A percentile compares a stretch with the other conserved stretches of the same genome.
Evolutionary conservation across 2,888 invertebrate species (phyloP).

Genomic region (Gymnoscelis rufifasciata): DNA sequence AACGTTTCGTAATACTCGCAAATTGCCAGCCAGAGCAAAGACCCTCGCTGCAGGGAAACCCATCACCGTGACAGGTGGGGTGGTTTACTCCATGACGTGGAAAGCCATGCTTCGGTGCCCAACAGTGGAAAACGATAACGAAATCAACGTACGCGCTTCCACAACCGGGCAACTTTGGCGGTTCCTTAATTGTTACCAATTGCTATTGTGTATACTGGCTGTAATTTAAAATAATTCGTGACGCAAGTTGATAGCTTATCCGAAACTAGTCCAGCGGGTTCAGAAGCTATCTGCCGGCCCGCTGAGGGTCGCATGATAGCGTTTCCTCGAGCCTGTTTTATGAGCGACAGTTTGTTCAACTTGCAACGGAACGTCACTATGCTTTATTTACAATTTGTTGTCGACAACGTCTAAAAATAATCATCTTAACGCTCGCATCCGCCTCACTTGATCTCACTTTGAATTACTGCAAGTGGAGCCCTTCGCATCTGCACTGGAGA

Average conservation of each 20-base stretch:
- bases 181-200: constrained; percentile 7
- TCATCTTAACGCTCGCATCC: constrained; percentile 46
- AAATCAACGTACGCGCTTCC: constrained; percentile 39
- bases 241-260: constrained; percentile 72
- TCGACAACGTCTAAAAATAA: constrained; percentile 48
- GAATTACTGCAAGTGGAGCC: constrained; percentile 36
- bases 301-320: constrained; percentile 43
- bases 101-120: constrained; percentile 64
- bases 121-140: constrained; percentile 56
- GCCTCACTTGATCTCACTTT: constrained; percentile 41
- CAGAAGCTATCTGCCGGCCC: constrained; percentile 47
- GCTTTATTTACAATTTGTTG: constrained; percentile 58
- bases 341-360: constrained; percentile 70
- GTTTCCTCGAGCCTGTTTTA: constrained; percentile 48
- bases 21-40: constrained; percentile 23
- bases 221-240: constrained; percentile 43
- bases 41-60: constrained; percentile 32
- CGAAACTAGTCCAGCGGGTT: constrained; percentile 66
- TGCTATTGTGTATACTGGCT: constrained; percentile 16
- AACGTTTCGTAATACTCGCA: constrained; percentile 33
- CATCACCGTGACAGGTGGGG: constrained; percentile 74
- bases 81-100: constrained; percentile 68
- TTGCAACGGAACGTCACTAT: constrained; percentile 52
- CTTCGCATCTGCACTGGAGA: constrained; percentile 35
- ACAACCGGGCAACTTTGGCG: constrained; percentile 25